Conservation (phyloP, 2,888 invertebrate genomes). For the Eutolmus rufibarbis region DNA sequence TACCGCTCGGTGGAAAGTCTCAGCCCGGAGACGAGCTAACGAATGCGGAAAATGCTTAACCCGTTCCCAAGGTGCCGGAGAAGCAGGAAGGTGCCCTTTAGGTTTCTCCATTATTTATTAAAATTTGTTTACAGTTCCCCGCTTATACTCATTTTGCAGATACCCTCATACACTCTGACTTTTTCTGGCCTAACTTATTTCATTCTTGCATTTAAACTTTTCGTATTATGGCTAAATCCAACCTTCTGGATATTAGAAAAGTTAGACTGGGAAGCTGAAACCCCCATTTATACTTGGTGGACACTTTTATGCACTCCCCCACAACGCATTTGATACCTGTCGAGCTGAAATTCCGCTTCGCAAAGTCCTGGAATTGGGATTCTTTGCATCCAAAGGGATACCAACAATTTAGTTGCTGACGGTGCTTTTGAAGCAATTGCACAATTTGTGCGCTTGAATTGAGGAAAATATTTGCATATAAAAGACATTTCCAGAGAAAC, state of each 20-base stretch:
- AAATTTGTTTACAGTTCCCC: background rate
- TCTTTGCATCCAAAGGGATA: background rate
- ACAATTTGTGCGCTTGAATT: background rate
- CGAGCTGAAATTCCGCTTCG: background rate
- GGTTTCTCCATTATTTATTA: background rate
- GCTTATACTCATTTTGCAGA: background rate
- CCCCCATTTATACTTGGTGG: background rate
- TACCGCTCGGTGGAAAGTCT: background rate
- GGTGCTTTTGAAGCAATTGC: background rate
- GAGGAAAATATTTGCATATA: background rate
- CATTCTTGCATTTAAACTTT: background rate
- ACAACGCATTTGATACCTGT: background rate
- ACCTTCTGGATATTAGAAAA: background rate
- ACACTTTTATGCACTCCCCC: background rate
- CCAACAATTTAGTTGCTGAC: background rate
- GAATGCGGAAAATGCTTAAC: background rate
- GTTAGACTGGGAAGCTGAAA: background rate
- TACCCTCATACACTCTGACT: background rate
- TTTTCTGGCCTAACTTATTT: background rate
- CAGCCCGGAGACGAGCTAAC: background rate
- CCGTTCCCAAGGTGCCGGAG: background rate
- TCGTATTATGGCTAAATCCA: background rate
- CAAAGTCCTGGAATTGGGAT: background rate
- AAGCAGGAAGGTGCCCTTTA: background rate
- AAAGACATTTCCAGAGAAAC: background rate